phyloP scores from a whole-genome alignment of 2,888 invertebrate genomes.

The Chironomus tentans region DNA sequence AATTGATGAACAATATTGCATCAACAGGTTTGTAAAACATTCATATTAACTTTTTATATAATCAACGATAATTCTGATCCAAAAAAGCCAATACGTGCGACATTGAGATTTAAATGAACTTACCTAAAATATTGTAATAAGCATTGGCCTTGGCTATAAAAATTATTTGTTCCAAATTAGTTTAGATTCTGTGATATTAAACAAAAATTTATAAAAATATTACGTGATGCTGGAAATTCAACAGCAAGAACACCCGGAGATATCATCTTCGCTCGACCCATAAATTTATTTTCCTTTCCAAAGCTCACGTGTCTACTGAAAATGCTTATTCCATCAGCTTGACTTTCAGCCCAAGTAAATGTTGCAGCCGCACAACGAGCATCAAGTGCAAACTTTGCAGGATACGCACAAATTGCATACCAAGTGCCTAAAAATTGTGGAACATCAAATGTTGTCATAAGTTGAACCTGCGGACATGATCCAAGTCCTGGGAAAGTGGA shows the following conservation, averaged over 20 bases:
- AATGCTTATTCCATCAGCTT: not conserved
- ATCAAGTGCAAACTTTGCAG: not conserved
- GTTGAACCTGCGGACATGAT: not conserved
- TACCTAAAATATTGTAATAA: slow-evolving; percentile 20
- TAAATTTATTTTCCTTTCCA: slow-evolving; percentile 8
- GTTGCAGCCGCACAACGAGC: not conserved
- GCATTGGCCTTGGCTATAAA: slow-evolving; percentile 13
- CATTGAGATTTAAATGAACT: not conserved
- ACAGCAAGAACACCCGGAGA: not conserved
- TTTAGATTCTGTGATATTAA: not conserved
- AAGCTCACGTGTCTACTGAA: not conserved
- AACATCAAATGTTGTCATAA: not conserved
- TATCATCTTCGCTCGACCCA: not conserved
- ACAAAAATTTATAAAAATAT: not conserved
- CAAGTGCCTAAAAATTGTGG: not conserved
- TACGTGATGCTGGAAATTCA: slow-evolving; percentile 9
- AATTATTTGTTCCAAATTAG: not conserved
- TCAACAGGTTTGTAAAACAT: too few species aligned
- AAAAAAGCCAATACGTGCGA: not conserved
- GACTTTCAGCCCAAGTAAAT: not conserved
- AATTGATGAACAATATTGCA: too few species aligned
- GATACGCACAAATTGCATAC: not conserved
- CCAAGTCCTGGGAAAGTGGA: not conserved
- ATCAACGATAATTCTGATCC: too few species aligned
- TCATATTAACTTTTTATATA: too few species aligned